Conservation (phyloP, 1,140 invertebrate genomes). For the Limonius californicus region DNA sequence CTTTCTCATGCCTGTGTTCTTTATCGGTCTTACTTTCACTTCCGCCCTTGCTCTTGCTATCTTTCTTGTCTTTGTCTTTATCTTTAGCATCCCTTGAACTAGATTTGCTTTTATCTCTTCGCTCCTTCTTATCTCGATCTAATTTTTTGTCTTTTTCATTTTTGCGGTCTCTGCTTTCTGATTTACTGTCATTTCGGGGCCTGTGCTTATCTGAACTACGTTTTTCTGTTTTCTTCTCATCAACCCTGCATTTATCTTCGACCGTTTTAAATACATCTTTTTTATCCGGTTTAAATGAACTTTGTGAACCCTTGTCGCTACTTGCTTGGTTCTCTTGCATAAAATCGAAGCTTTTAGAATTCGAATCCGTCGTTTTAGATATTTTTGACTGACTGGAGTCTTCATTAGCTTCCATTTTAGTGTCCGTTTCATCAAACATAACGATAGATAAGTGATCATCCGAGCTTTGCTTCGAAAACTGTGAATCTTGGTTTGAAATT, state of each 20-base stretch:
- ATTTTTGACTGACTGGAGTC: conserved; percentile 23
- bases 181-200: conserved; percentile 23
- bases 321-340: not conserved
- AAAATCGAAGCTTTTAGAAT: conserved; percentile 12
- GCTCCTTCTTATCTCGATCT: conserved; percentile 44
- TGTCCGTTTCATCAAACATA: conserved; percentile 45
- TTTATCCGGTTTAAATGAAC: conserved; percentile 11
- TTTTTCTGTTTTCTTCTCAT: conserved; percentile 21
- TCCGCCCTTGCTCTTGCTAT: conserved; percentile 31
- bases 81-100: conserved; percentile 38
- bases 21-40: conserved; percentile 20
- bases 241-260: conserved; percentile 16
- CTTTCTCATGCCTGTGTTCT: conserved; percentile 33
- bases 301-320: not conserved
- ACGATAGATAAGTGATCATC: conserved; percentile 55
- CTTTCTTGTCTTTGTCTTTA: conserved; percentile 30
- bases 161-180: conserved; percentile 48
- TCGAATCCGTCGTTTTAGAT: conserved; percentile 16
- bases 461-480: conserved; percentile 58
- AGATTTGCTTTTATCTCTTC: conserved; percentile 46
- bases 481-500: conserved; percentile 53
- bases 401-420: conserved; percentile 44
- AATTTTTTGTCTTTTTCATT: conserved; percentile 42
- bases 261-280: conserved; percentile 14
- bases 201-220: conserved; percentile 42